These are phyloP conservation scores for Acanthosepion pharaonis DNA, from an alignment of 2,888 invertebrate genomes.

Conservation along the genomic window DNA sequence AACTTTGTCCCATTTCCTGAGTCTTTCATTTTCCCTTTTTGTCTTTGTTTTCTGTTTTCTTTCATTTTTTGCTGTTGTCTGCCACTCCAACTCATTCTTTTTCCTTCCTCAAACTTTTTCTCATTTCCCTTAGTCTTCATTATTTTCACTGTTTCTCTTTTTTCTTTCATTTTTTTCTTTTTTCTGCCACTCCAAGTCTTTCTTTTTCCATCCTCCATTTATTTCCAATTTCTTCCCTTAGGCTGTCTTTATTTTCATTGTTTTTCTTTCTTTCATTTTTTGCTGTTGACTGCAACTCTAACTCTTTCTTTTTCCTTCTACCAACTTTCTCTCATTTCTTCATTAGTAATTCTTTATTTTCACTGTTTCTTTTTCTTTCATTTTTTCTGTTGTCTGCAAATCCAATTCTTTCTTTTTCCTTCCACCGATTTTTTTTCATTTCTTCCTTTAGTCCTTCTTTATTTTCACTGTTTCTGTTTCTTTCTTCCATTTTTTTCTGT, in stretches of 20 bases:
- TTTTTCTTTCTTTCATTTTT: no score
- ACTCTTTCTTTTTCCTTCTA: not conserved
- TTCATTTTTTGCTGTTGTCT: no score
- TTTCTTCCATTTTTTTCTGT: no score
- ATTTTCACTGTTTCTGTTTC: no score
- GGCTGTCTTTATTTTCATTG: no score
- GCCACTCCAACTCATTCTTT: not conserved
- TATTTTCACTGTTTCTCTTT: not conserved
- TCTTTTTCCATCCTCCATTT: not conserved
- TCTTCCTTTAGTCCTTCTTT: no score
- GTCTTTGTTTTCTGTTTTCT: no score
- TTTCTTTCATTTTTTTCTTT: no score
- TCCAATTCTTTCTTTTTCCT: not conserved
- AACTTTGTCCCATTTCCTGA: no score
- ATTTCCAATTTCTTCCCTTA: not conserved
- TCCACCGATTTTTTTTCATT: not conserved
- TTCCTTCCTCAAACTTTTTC: not conserved
- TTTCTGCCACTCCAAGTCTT: no score
- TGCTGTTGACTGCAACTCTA: fast-evolving
- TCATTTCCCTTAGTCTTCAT: not conserved
- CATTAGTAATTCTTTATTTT: not conserved
- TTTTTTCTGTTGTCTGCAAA: no score
- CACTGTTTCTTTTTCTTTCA: not conserved
- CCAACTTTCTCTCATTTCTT: not conserved
- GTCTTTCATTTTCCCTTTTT: no score